Evolutionary conservation across 1,140 invertebrate species (phyloP).

Genomic region (Rhyacophila brunnea): DNA sequence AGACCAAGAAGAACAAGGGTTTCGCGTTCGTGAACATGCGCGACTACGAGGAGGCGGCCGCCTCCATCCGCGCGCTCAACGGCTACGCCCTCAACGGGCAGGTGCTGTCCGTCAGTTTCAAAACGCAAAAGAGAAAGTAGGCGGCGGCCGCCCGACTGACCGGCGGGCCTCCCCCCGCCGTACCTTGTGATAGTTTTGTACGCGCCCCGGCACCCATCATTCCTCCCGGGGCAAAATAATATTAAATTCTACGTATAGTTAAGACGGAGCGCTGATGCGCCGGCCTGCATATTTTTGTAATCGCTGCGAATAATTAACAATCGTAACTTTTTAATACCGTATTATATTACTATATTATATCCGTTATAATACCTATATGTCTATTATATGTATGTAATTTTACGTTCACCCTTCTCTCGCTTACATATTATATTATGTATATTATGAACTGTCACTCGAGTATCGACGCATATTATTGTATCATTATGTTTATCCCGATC

Average conservation of each 20-base stretch:
- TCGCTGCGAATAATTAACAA: no score
- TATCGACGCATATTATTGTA: conserved; percentile 6
- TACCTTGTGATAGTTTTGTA: conserved; percentile 18
- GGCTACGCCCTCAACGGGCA: conserved; percentile 96
- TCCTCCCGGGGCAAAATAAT: no score
- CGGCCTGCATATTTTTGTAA: no score
- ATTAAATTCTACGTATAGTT: no score
- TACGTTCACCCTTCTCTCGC: no score
- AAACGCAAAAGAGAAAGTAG: conserved; percentile 76
- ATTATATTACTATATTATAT: conserved; percentile 5
- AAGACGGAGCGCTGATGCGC: no score
- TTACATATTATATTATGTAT: no score
- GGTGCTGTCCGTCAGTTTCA: conserved; percentile 98
- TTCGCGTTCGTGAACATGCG: conserved; percentile 99
- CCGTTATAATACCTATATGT: no score
- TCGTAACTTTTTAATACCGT: not conserved
- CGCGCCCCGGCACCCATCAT: conserved; percentile 2
- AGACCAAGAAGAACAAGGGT: conserved; percentile 99
- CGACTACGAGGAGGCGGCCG: conserved; percentile 97
- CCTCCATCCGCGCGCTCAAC: conserved; percentile 96
- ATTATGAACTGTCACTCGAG: no score
- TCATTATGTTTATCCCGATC: not conserved
- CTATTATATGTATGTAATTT: no score
- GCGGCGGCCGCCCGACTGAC: conserved; percentile 39
- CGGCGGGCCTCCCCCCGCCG: conserved; percentile 36